These are phyloP conservation scores for Notothenia coriiceps DNA, from an alignment of 2,113 vertebrate genomes.

Conservation along the genomic window DNA sequence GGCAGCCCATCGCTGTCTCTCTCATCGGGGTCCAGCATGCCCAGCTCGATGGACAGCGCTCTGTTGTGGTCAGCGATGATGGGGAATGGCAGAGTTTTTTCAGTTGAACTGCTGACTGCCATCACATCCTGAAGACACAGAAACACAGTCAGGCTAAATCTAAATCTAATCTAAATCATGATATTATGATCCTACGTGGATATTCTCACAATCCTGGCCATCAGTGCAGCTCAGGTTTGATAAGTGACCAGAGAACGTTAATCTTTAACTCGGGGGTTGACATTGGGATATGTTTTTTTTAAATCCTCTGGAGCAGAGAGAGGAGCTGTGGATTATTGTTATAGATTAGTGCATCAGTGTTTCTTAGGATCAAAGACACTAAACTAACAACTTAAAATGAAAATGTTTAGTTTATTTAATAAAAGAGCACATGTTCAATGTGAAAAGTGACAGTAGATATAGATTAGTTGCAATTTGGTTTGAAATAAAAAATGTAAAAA, in stretches of 20 bases:
- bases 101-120: slow-evolving; percentile 80
- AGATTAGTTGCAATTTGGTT: no score
- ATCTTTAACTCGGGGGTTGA: slow-evolving; percentile 8
- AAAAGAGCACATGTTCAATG: no score
- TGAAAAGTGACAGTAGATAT: no score
- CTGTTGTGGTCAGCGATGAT: slow-evolving; percentile 94
- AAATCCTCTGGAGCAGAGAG: no score
- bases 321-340: no score
- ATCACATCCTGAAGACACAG: slow-evolving; percentile 89
- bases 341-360: no score
- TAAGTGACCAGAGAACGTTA: neutral
- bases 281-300: no score
- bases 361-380: no score
- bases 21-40: slow-evolving; percentile 98
- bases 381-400: no score
- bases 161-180: neutral
- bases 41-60: slow-evolving; percentile 89
- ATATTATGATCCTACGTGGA: neutral
- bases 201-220: neutral
- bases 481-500: no score
- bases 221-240: neutral
- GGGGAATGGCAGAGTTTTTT: slow-evolving; percentile 89
- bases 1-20: slow-evolving; percentile 90
- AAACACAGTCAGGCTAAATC: neutral
- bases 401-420: no score